Evolutionary conservation across 1,140 invertebrate species (phyloP).

Genomic region (Contarinia nasturtii): DNA sequence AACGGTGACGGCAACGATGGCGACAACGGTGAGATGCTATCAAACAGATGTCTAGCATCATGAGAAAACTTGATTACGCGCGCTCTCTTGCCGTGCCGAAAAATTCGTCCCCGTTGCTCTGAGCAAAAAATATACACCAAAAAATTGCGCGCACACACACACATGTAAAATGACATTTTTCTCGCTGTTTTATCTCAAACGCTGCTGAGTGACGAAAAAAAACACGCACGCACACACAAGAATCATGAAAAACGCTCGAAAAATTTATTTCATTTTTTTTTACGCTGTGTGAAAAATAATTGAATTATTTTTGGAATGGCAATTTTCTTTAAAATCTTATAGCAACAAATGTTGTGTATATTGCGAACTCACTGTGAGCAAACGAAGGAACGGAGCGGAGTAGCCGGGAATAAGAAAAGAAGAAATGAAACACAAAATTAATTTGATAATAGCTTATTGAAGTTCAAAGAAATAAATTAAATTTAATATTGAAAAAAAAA

Average conservation of each 20-base stretch:
- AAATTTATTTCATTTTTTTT: not conserved
- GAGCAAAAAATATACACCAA: not conserved
- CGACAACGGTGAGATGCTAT: not conserved
- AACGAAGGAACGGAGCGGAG: too few species aligned
- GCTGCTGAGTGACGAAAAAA: not conserved
- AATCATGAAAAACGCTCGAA: not conserved
- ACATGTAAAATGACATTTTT: not conserved
- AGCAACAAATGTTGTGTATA: too few species aligned
- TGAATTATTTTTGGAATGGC: too few species aligned
- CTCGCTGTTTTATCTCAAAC: not conserved
- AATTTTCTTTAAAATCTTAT: too few species aligned
- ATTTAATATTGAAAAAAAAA: too few species aligned
- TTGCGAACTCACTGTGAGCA: too few species aligned
- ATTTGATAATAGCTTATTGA: too few species aligned
- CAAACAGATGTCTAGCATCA: not conserved
- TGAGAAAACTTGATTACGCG: not conserved
- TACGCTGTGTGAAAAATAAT: not conserved
- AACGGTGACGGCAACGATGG: not conserved
- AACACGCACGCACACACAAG: not conserved
- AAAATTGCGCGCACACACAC: not conserved
- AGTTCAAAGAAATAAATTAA: too few species aligned
- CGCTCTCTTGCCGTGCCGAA: too few species aligned
- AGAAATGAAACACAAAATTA: too few species aligned
- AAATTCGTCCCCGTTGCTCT: not conserved
- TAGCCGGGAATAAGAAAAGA: too few species aligned